Conservation (phyloP, 2,888 invertebrate species). For the Clistopyga incitator region DNA sequence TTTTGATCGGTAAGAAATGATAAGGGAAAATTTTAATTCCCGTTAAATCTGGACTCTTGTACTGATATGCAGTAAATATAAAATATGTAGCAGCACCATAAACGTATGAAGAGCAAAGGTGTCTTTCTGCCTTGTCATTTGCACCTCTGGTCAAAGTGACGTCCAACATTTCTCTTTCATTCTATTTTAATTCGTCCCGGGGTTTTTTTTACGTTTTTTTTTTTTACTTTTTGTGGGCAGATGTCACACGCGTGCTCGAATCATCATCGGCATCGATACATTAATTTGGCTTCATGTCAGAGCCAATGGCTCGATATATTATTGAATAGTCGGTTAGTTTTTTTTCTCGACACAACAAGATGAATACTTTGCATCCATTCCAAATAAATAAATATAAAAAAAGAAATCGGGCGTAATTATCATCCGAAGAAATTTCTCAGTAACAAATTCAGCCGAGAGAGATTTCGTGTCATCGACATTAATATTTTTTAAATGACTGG, state of each 20-base stretch:
- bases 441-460: constrained; percentile 3
- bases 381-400: too few relatives aligned
- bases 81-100: too few relatives aligned
- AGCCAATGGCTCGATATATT: constrained; percentile 20
- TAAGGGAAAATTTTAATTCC: too few relatives aligned
- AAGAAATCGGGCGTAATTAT: too few relatives aligned
- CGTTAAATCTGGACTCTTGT: too few relatives aligned
- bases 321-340: constrained; percentile 14
- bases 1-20: too few relatives aligned
- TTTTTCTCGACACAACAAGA: not conserved
- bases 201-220: constrained; percentile 39
- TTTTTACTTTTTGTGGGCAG: constrained; percentile 44
- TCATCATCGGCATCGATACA: constrained; percentile 52
- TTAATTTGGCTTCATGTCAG: constrained; percentile 44
- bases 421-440: not conserved
- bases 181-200: constrained; percentile 51
- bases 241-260: constrained; percentile 20
- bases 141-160: constrained; percentile 30
- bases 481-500: too few relatives aligned
- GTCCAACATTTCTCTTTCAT: constrained; percentile 32
- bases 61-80: too few relatives aligned
- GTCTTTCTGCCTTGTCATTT: constrained; percentile 58
- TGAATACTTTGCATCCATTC: not conserved
- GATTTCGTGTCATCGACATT: constrained; percentile 3
- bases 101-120: constrained; percentile 9